Evolutionary conservation across 2,888 invertebrate genomes (phyloP).

Genomic region (Helleia helle): DNA sequence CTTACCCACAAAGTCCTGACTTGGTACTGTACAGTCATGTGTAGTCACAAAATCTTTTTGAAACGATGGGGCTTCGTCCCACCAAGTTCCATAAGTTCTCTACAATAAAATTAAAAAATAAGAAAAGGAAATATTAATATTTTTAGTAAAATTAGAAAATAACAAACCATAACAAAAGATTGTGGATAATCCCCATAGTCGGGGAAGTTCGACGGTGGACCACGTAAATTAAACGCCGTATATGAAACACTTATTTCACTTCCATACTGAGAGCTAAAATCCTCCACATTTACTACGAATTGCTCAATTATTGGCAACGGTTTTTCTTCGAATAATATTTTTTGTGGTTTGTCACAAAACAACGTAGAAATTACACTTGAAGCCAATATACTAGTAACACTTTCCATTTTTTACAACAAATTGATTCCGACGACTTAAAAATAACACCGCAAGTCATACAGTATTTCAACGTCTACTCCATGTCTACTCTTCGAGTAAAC

Average conservation of each 20-base stretch:
- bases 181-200: conserved; percentile 93
- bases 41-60: conserved; percentile 82
- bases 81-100: conserved; percentile 91
- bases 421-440: background rate
- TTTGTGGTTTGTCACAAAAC: conserved; percentile 51
- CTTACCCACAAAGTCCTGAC: conserved; percentile 87
- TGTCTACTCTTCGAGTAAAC: background rate
- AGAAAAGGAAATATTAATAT: conserved; percentile 13
- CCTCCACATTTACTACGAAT: conserved; percentile 84
- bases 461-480: background rate
- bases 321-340: conserved; percentile 37
- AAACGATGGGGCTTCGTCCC: conserved; percentile 84
- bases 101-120: conserved; percentile 33
- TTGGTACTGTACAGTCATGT: conserved; percentile 77
- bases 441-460: background rate
- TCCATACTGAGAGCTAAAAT: conserved; percentile 94
- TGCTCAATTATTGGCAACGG: conserved; percentile 77
- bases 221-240: conserved; percentile 88
- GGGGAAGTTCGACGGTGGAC: conserved; percentile 89
- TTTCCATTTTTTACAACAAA: conserved; percentile 41
- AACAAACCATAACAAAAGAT: conserved; percentile 89
- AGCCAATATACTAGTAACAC: too few species aligned
- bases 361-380: conserved; percentile 58
- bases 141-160: conserved; percentile 6
- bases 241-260: conserved; percentile 91